Percentiles rank a stretch among this genome's conserved stretches.
Conservation (phyloP, 2,797 vertebrate species). For the Microchirus variegatus region DNA sequence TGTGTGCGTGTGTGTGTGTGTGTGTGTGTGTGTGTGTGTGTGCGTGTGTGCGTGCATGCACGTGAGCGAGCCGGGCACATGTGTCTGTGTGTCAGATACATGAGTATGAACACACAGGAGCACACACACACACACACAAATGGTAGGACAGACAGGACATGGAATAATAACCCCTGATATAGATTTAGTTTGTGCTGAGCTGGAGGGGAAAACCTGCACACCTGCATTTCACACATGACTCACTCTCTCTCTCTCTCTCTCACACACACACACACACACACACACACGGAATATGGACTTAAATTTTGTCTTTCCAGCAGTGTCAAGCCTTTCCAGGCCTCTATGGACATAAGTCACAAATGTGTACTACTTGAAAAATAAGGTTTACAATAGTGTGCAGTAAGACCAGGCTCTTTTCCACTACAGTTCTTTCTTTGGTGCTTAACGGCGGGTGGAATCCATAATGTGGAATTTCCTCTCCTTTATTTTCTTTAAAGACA, state of each 20-base stretch:
- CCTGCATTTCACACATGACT: constrained; percentile 50
- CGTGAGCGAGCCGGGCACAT: constrained; percentile 5
- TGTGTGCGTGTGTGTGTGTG: constrained; percentile 40
- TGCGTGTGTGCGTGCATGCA: constrained; percentile 35
- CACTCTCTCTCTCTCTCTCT: constrained; percentile 6
- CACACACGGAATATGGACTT: constrained; percentile 1
- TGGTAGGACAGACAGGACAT: constrained; percentile 65
- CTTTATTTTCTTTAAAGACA: too few relatives aligned
- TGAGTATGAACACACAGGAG: constrained; percentile 52
- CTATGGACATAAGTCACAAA: too few relatives aligned
- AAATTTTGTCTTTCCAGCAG: constrained; percentile 1
- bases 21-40: constrained; percentile 38
- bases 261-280: constrained; percentile 3
- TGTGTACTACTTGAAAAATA: too few relatives aligned
- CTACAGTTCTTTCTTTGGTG: too few relatives aligned
- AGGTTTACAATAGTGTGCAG: too few relatives aligned
- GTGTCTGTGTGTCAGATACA: constrained; percentile 46
- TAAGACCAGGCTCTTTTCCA: too few relatives aligned
- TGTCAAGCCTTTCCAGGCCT: neutral
- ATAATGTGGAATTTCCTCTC: too few relatives aligned
- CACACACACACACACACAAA: constrained; percentile 26
- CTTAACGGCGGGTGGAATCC: too few relatives aligned
- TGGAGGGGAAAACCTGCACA: constrained; percentile 57
- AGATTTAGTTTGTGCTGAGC: constrained; percentile 60
- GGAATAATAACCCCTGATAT: constrained; percentile 60